These are phyloP conservation scores for Bombus terrestris DNA, from an alignment of 1,140 invertebrate genomes.

Conservation along the genomic window DNA sequence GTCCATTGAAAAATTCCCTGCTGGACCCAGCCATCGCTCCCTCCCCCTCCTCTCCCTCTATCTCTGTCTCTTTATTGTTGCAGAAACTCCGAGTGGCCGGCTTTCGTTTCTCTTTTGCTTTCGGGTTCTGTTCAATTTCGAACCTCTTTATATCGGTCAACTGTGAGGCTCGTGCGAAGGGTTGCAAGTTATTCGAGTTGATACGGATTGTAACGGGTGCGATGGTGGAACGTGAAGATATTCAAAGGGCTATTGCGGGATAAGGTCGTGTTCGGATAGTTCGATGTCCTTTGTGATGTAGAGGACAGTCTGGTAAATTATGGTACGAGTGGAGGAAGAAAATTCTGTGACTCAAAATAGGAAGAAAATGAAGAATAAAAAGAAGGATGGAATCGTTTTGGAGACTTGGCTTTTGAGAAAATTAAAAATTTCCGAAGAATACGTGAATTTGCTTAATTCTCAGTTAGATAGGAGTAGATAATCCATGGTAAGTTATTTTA, in stretches of 20 bases:
- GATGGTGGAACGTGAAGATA: background rate
- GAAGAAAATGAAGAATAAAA: too few relatives aligned
- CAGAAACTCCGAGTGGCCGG: background rate
- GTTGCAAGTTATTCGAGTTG: background rate
- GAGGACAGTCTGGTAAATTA: too few relatives aligned
- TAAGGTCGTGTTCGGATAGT: too few relatives aligned
- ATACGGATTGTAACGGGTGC: background rate
- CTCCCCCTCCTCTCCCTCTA: background rate
- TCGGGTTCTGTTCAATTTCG: background rate
- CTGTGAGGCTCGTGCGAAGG: background rate
- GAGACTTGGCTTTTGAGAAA: too few relatives aligned
- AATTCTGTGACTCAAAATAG: too few relatives aligned
- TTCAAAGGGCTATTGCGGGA: background rate
- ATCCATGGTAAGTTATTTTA: too few relatives aligned
- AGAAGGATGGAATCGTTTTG: too few relatives aligned
- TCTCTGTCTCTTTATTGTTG: background rate
- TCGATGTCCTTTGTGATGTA: too few relatives aligned
- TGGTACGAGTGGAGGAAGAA: too few relatives aligned
- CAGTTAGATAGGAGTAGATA: too few relatives aligned
- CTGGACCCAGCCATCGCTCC: background rate
- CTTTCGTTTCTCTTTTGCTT: background rate
- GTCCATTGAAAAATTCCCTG: conserved; percentile 37
- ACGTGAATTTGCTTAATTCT: too few relatives aligned
- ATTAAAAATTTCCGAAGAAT: too few relatives aligned
- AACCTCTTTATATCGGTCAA: conserved; percentile 8